Conservation (phyloP, 2,113 vertebrate genomes). For the Notechis scutatus region DNA sequence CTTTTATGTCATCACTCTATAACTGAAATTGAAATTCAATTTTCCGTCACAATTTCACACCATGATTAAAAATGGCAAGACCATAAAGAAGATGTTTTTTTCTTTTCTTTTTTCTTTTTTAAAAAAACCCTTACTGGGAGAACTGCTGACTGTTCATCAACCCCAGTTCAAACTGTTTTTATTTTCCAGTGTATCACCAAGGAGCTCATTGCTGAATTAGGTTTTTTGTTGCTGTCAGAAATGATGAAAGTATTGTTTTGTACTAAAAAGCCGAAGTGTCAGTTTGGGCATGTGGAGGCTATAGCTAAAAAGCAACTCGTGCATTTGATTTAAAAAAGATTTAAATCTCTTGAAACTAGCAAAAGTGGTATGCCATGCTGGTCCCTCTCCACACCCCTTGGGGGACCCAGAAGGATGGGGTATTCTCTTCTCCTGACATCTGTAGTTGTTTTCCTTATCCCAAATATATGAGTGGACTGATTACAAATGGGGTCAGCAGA, state of each 20-base stretch:
- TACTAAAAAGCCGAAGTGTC: background rate
- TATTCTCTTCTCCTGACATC: slow-evolving; percentile 38
- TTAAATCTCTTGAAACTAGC: background rate
- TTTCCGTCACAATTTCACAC: background rate
- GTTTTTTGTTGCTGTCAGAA: background rate
- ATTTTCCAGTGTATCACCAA: background rate
- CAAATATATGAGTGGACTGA: slow-evolving; percentile 44
- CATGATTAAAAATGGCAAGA: background rate
- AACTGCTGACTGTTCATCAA: background rate
- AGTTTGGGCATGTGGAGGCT: background rate
- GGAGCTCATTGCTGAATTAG: background rate
- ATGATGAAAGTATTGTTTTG: background rate
- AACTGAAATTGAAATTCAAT: background rate
- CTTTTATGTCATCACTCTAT: background rate
- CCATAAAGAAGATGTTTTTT: background rate
- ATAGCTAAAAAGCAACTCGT: background rate
- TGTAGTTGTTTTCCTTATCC: slow-evolving; percentile 57
- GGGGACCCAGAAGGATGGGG: slow-evolving; percentile 21
- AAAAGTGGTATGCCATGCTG: background rate
- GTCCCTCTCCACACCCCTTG: background rate
- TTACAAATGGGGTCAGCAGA: slow-evolving; percentile 53
- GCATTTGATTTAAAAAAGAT: background rate
- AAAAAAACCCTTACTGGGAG: background rate
- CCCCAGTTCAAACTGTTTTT: background rate
- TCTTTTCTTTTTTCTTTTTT: too few relatives aligned